Conservation (phyloP, 2,797 vertebrate species). For the Argyrosomus regius region DNA sequence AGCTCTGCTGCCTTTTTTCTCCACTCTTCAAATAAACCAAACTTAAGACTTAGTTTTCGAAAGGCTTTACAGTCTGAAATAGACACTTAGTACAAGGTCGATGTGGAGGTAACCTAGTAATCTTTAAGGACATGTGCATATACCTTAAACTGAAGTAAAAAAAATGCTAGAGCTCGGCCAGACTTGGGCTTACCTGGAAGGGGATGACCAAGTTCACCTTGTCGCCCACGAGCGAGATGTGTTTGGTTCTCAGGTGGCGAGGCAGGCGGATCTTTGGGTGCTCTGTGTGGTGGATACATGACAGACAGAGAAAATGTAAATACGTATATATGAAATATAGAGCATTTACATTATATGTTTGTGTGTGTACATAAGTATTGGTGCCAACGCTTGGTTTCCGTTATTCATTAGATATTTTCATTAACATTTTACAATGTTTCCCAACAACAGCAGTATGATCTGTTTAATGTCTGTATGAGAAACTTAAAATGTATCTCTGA, state of each 20-base stretch:
- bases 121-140: neutral
- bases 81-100: neutral
- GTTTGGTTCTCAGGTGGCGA: constrained; percentile 89
- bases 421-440: neutral
- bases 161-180: neutral
- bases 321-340: neutral
- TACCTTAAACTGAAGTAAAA: neutral
- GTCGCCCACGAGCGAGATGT: constrained; percentile 88
- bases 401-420: neutral
- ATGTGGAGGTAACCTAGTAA: neutral
- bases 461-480: neutral
- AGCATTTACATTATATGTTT: neutral
- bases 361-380: neutral
- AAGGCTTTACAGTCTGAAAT: constrained; percentile 6
- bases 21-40: constrained; percentile 18
- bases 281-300: constrained; percentile 78
- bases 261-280: constrained; percentile 92
- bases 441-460: neutral
- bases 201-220: constrained; percentile 92
- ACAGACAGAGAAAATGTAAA: neutral
- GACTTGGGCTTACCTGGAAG: constrained; percentile 87
- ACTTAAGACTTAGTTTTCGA: neutral
- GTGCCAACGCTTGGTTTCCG: neutral
- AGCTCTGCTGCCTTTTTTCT: neutral
- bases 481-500: constrained; percentile 69